Conservation (phyloP, 1,140 invertebrate species). For the Pachypeltis micranthus region DNA sequence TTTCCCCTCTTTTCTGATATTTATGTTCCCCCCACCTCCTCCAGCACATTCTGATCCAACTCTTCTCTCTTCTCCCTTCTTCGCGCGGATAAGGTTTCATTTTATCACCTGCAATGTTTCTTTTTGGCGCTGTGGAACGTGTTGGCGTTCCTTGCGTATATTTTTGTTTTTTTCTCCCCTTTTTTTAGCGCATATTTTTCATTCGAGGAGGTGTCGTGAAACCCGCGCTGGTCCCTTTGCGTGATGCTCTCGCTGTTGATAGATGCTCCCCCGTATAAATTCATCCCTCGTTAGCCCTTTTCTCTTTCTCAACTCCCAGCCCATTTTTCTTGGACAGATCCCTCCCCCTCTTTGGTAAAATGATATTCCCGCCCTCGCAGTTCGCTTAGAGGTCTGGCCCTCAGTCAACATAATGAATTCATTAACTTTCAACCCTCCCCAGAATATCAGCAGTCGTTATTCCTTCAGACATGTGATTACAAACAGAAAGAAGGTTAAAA, state of each 20-base stretch:
- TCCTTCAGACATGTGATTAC: no score
- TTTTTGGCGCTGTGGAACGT: no score
- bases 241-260: no score
- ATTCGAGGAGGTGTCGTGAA: background rate
- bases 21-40: background rate
- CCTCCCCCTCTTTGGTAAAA: background rate
- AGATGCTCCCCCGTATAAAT: background rate
- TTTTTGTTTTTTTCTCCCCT: background rate
- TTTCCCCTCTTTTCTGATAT: background rate
- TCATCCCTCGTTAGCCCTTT: background rate
- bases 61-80: no score
- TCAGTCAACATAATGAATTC: background rate
- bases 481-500: no score
- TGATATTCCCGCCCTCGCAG: background rate
- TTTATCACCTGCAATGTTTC: background rate
- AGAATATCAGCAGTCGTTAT: background rate
- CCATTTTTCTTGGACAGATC: background rate
- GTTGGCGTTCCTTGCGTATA: no score
- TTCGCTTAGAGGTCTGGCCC: background rate
- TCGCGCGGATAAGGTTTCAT: background rate
- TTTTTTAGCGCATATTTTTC: background rate
- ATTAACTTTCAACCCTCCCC: background rate
- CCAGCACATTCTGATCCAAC: no score
- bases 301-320: background rate
- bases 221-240: no score